Base-by-base conservation (phyloP, 2,888 invertebrate genomes). In the Volucella zonaria region DNA sequence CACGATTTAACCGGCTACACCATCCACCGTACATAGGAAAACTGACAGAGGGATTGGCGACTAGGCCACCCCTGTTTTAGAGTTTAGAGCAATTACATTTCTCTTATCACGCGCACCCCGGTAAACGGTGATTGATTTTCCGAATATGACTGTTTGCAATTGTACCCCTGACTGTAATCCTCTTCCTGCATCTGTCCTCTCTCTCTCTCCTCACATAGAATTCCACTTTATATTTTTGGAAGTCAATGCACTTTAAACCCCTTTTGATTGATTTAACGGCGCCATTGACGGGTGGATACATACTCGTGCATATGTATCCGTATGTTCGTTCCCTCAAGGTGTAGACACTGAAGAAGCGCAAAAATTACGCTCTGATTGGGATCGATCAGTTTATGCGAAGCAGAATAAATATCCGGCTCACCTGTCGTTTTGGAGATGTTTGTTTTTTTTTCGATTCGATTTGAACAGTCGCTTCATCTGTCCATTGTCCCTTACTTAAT, bases 121-220 rank as follows among this genome's bases (percentile, higher is more conserved):
- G 31, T 31, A 6, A 66, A 68, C 56, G 56, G 80, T 54, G 75
- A 75, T 80, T 68, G 67, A 61, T 70, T 71, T 78, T 71, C 38
- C 58, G 68, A 49, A 64, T 14, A 68, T 75, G 12, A 75, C 54
- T 74, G 61, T 58, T 68, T 56, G 56, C 56, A 68, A 31, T 31
- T 31, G 31, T 31, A 31, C 4, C 6, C 4, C 31, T 6, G 31
- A 31, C 31, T 31, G 4, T 6, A 6, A 31, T 6, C 6, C 6
- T 59, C 18, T 40, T 15, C 8, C 14, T 15, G 11, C 12, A n/a
- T 14, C 45, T 31, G 42, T 9, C 11, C 54, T 8, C n/a, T 12
- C 31, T 51, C 12, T 10, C n/a, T 23, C 18, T 23, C 56, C 2
- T 31, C 8, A 11, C 12, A 1, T 18, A 40, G n/a, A 3, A 18